Evolutionary conservation across 2,113 vertebrate species (phyloP).

Genomic region (Ibidorhyncha struthersii): DNA sequence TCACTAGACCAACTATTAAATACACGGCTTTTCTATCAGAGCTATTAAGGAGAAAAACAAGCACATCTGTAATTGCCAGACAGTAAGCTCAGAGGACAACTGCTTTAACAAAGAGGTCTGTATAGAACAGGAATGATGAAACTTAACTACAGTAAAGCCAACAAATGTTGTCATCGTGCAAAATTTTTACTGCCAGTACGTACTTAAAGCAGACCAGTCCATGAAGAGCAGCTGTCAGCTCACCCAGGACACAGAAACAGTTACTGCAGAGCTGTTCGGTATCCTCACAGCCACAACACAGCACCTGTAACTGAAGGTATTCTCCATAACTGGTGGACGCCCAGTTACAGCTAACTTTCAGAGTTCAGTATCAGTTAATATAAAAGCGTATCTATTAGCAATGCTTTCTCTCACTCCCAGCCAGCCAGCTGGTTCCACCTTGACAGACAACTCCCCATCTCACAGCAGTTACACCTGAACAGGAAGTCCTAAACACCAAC

Average conservation of each 20-base stretch:
- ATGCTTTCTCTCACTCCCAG: background rate
- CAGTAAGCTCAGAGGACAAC: background rate
- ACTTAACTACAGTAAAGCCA: background rate
- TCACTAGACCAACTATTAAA: background rate
- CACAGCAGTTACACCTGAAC: background rate
- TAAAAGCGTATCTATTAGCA: background rate
- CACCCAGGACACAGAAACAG: background rate
- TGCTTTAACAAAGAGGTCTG: conserved; percentile 8
- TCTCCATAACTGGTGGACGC: background rate
- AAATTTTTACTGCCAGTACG: background rate
- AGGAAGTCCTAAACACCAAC: background rate
- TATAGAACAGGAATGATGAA: background rate
- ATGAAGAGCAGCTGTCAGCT: background rate
- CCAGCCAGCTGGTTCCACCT: background rate
- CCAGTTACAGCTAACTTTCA: background rate
- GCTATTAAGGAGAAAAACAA: background rate
- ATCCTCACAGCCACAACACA: background rate
- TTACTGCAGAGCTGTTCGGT: background rate
- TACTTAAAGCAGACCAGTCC: background rate
- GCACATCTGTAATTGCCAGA: background rate
- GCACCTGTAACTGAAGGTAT: background rate
- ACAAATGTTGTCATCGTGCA: background rate
- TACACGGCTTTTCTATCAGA: background rate
- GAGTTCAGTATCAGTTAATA: background rate
- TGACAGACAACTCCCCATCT: background rate